phyloP scores from a whole-genome alignment of 2,888 invertebrate genomes.

The Drosophila setosimentum region DNA sequence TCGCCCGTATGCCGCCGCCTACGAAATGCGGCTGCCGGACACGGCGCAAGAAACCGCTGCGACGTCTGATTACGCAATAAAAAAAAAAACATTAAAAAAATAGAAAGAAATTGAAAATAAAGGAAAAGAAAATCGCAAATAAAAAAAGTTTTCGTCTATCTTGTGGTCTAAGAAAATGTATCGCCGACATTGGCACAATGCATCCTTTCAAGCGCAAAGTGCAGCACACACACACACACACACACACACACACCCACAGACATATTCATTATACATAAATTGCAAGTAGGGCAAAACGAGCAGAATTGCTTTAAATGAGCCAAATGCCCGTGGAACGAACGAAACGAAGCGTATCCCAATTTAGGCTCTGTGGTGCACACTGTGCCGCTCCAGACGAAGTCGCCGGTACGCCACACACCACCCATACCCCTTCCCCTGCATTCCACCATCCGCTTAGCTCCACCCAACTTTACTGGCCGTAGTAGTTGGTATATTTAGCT shows the following conservation, averaged over 20 bases:
- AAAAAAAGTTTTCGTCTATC: constrained; percentile 67
- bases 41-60: constrained; percentile 4
- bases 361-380: constrained; percentile 58
- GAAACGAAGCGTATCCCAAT: constrained; percentile 80
- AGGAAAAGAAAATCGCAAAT: constrained; percentile 11
- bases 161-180: constrained; percentile 68
- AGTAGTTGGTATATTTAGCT: constrained; percentile 70
- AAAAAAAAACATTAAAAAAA: constrained; percentile 25
- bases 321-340: constrained; percentile 62
- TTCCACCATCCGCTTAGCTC: not conserved
- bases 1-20: constrained; percentile 57
- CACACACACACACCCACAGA: constrained; percentile 8
- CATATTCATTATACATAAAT: constrained; percentile 75
- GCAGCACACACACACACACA: constrained; percentile 31
- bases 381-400: constrained; percentile 64
- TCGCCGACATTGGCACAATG: constrained; percentile 73
- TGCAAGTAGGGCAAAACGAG: constrained; percentile 61
- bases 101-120: not conserved
- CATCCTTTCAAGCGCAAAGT: constrained; percentile 81
- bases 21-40: constrained; percentile 48
- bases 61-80: constrained; percentile 53
- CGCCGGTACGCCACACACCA: constrained; percentile 43
- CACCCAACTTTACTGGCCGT: constrained; percentile 12
- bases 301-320: constrained; percentile 78
- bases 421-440: not conserved